phyloP scores from a whole-genome alignment of 1,140 invertebrate genomes.

The Leptinotarsa lineolata region DNA sequence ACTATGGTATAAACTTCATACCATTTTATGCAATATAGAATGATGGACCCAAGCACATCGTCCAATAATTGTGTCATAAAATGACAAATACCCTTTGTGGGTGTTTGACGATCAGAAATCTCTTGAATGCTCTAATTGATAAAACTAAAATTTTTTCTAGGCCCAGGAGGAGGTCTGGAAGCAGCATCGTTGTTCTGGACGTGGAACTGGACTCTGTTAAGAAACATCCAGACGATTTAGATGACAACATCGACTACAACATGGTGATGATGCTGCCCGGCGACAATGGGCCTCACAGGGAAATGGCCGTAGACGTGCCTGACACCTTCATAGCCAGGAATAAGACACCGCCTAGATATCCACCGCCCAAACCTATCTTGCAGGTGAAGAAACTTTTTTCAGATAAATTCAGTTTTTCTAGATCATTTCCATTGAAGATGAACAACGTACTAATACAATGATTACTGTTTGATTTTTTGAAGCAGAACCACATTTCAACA shows the following conservation, averaged over 20 bases:
- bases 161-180: constrained; percentile 68
- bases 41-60: too few relatives aligned
- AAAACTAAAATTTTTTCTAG: constrained; percentile 56
- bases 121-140: too few relatives aligned
- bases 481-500: background rate
- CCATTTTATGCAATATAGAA: too few relatives aligned
- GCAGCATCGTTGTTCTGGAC: constrained; percentile 71
- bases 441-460: background rate
- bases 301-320: constrained; percentile 98
- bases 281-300: constrained; percentile 82
- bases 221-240: constrained; percentile 53
- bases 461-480: background rate
- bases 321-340: constrained; percentile 90
- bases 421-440: background rate
- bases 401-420: background rate
- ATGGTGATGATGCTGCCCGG: constrained; percentile 72
- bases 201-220: constrained; percentile 59
- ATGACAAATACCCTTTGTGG: too few relatives aligned
- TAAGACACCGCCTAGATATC: constrained; percentile 91
- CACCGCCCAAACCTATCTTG: constrained; percentile 68
- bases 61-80: too few relatives aligned
- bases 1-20: too few relatives aligned
- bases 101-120: too few relatives aligned
- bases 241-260: constrained; percentile 58
- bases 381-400: constrained; percentile 41